Evolutionary conservation across 1,140 invertebrate genomes (phyloP).

Genomic region (Dinothrombium tinctorium): DNA sequence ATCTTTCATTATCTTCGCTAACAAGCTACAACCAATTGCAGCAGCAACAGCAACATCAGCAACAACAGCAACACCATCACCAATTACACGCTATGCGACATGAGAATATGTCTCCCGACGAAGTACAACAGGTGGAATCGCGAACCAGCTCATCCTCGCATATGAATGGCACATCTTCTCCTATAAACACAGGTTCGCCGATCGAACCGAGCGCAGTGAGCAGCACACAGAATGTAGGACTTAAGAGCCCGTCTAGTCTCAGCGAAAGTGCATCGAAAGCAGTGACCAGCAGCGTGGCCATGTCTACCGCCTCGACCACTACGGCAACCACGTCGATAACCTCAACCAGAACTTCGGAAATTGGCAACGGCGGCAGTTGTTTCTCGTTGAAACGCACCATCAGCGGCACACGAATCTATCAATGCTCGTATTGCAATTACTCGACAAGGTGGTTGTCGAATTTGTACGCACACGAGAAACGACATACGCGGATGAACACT

Average conservation of each 20-base stretch:
- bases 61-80: not conserved
- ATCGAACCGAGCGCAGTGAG: too few species aligned
- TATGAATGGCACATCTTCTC: too few species aligned
- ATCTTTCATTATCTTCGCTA: too few species aligned
- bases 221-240: too few species aligned
- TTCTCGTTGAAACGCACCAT: constrained; percentile 12
- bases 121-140: too few species aligned
- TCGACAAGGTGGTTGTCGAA: constrained; percentile 66
- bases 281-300: too few species aligned
- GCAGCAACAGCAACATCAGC: not conserved
- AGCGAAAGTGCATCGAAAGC: too few species aligned
- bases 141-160: too few species aligned
- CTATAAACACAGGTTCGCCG: too few species aligned
- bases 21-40: not conserved
- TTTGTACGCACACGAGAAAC: constrained; percentile 66
- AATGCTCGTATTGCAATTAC: constrained; percentile 65
- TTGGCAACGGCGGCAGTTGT: not conserved
- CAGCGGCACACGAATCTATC: constrained; percentile 48
- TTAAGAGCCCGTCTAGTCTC: too few species aligned
- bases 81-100: not conserved
- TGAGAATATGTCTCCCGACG: too few species aligned
- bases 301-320: constrained; percentile 2
- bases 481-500: constrained; percentile 31
- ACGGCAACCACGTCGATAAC: constrained; percentile 1
- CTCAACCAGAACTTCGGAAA: constrained; percentile 2